Conservation (phyloP, 2,113 vertebrate genomes). For the Erythrocebus patas region DNA sequence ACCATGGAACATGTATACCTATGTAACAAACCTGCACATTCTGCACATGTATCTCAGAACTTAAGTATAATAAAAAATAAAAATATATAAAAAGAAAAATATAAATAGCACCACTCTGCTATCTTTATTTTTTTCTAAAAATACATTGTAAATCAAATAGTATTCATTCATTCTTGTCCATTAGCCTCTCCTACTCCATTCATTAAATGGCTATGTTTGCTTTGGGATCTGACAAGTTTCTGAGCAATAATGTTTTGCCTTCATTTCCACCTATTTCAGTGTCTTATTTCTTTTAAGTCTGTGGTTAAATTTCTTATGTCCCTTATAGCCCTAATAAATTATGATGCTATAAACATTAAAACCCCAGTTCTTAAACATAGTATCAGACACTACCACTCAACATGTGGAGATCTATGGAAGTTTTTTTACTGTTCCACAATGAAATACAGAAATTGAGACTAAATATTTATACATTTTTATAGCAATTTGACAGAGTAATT, state of each 20-base stretch:
- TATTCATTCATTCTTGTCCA: background rate
- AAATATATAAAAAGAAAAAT: background rate
- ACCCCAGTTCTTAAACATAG: background rate
- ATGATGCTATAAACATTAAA: background rate
- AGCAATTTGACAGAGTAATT: slow-evolving; percentile 11
- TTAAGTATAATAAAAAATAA: no score
- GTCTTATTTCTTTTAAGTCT: background rate
- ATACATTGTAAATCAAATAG: background rate
- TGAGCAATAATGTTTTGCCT: background rate
- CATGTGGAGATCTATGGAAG: background rate
- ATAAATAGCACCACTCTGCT: background rate
- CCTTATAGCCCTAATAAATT: background rate
- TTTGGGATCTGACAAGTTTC: background rate
- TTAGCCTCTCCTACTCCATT: background rate
- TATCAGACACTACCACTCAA: background rate
- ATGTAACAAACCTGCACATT: no score
- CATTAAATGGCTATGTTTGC: background rate
- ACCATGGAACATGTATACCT: no score
- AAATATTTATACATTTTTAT: slow-evolving; percentile 13
- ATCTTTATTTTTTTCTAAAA: background rate
- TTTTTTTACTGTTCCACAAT: background rate
- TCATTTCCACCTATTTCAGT: background rate
- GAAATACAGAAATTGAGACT: background rate
- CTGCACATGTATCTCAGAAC: no score
- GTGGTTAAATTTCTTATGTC: background rate